Evolutionary conservation across 2,797 vertebrate species (phyloP).

Genomic region (Neopelma chrysocephalum): DNA sequence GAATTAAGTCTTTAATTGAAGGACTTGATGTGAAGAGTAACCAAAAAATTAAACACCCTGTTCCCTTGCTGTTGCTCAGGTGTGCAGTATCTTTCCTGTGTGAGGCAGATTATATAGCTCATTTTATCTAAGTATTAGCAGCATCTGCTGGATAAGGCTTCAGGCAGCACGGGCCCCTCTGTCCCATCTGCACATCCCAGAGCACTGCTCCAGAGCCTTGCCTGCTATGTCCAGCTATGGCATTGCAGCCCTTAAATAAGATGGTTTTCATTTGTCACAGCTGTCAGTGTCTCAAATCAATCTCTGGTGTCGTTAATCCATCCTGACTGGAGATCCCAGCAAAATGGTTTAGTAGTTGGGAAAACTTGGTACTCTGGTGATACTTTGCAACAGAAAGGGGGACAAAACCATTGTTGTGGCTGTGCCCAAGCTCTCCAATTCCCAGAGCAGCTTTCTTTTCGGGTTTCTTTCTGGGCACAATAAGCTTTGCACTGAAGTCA

Average conservation of each 20-base stretch:
- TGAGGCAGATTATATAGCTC: not conserved
- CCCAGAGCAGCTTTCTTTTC: not conserved
- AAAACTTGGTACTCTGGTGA: not conserved
- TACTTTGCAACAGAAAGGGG: not conserved
- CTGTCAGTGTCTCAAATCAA: not conserved
- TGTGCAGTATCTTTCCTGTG: not conserved
- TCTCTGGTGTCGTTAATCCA: not conserved
- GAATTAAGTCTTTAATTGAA: not conserved
- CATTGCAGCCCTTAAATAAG: not conserved
- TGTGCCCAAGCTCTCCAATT: not conserved
- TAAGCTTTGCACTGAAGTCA: not conserved
- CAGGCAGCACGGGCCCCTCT: not conserved
- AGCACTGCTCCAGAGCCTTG: not conserved
- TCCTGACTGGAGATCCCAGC: not conserved
- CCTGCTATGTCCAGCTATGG: not conserved
- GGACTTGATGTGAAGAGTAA: not conserved
- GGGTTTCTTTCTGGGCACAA: not conserved
- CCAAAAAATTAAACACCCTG: not conserved
- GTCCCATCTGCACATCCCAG: not conserved
- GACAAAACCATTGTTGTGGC: not conserved
- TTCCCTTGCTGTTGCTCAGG: not conserved
- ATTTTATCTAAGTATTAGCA: not conserved
- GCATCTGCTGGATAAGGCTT: not conserved
- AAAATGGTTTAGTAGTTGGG: not conserved
- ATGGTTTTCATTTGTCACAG: not conserved